A percentile compares a stretch with the other conserved stretches of the same genome.
These are phyloP conservation scores for Brachyistius frenatus DNA, from an alignment of 2,113 vertebrate genomes.

Conservation along the genomic window DNA sequence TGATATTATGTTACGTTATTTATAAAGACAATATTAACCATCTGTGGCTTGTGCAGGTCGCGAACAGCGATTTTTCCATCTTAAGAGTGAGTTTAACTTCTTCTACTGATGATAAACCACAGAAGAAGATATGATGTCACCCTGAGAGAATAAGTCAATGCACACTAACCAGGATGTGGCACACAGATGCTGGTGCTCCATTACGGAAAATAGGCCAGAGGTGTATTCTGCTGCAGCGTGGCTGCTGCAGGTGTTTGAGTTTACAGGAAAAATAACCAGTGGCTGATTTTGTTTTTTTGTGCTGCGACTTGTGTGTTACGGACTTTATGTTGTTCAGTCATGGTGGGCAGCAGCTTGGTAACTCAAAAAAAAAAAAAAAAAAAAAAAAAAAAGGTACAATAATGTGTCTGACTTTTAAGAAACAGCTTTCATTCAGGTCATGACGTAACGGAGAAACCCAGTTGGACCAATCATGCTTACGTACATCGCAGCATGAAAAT, in stretches of 20 bases:
- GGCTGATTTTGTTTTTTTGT: neutral
- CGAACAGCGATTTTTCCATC: neutral
- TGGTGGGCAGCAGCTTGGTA: neutral
- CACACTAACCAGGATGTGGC: neutral
- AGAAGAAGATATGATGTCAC: neutral
- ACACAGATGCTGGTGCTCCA: too few relatives aligned
- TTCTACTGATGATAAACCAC: neutral
- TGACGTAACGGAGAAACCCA: neutral
- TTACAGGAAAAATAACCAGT: conserved; percentile 1
- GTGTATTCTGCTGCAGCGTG: neutral
- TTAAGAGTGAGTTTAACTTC: neutral
- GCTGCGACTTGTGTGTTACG: neutral
- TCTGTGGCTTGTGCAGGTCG: neutral
- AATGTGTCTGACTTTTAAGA: neutral
- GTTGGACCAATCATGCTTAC: neutral
- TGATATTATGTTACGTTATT: neutral
- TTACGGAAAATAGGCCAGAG: conserved; percentile 2
- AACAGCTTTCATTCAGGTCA: conserved; percentile 7
- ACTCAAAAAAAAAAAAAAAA: neutral
- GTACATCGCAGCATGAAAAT: neutral
- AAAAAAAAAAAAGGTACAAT: neutral
- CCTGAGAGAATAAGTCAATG: neutral
- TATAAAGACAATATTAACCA: neutral
- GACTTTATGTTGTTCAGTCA: neutral
- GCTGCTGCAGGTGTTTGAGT: conserved; percentile 2